These are phyloP conservation scores for Aegithalos caudatus DNA, from an alignment of 2,113 vertebrate genomes.

Conservation along the genomic window DNA sequence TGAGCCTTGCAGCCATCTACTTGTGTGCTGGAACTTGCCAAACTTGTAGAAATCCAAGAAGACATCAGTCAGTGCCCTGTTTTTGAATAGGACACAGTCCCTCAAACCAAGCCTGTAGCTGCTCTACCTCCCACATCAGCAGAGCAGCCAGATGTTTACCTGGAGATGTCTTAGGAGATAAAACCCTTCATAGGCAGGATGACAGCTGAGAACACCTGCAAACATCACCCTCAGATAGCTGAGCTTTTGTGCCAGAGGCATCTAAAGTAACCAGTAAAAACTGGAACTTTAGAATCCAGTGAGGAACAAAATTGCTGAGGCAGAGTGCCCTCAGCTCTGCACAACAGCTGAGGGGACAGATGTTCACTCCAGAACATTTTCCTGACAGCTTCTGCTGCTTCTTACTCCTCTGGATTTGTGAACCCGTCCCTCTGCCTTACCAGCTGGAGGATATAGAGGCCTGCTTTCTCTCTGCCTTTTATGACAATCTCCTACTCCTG, in stretches of 20 bases:
- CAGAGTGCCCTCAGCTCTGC: background rate
- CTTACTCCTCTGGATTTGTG: background rate
- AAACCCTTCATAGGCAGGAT: background rate
- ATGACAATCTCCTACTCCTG: background rate
- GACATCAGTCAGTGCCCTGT: background rate
- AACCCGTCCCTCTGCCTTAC: background rate
- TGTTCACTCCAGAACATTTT: background rate
- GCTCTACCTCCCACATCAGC: accelerated
- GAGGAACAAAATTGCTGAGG: background rate
- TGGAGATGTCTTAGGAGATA: background rate
- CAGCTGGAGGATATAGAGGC: background rate
- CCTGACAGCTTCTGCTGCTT: background rate
- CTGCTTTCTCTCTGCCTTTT: background rate
- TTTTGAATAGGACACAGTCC: background rate
- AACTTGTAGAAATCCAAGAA: background rate
- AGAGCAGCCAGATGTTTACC: background rate
- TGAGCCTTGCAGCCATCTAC: background rate
- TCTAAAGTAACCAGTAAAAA: background rate
- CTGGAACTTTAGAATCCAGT: background rate
- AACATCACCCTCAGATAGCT: background rate
- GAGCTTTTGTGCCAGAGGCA: background rate
- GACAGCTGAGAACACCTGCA: background rate
- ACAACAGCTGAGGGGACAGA: background rate
- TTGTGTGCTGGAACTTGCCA: background rate
- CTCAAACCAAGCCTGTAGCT: background rate